Percentiles rank a stretch among this genome's conserved stretches.
Evolutionary conservation across 2,113 vertebrate species (phyloP).

Genomic region (Poicephalus meyeri): DNA sequence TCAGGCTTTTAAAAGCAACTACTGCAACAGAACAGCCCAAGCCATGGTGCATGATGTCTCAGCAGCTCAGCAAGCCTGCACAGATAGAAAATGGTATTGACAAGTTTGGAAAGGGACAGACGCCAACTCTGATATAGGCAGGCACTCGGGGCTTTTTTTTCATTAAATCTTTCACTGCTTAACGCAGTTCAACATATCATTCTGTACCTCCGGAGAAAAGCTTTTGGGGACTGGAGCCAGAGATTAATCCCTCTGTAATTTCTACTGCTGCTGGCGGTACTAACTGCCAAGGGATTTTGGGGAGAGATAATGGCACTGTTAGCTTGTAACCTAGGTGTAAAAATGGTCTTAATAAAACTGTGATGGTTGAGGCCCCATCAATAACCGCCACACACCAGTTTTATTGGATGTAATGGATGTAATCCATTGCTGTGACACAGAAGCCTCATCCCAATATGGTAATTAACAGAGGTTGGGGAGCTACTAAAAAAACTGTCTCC

Average conservation of each 20-base stretch:
- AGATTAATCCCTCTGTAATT: slow-evolving; percentile 77
- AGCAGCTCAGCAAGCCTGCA: slow-evolving; percentile 8
- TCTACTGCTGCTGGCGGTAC: slow-evolving; percentile 61
- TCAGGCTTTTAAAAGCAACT: slow-evolving; percentile 68
- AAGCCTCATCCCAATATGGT: neutral
- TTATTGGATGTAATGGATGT: slow-evolving; percentile 59
- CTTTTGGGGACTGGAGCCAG: slow-evolving; percentile 53
- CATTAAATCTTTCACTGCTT: slow-evolving; percentile 70
- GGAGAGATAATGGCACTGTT: slow-evolving; percentile 67
- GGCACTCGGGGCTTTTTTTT: slow-evolving; percentile 67
- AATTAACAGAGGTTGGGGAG: slow-evolving; percentile 58
- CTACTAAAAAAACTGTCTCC: slow-evolving; percentile 49
- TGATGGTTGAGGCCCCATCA: slow-evolving; percentile 46
- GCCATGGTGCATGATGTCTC: slow-evolving; percentile 52
- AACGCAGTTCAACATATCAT: slow-evolving; percentile 66
- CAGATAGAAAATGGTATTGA: slow-evolving; percentile 57
- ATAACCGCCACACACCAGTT: slow-evolving; percentile 60
- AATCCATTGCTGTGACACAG: slow-evolving; percentile 54
- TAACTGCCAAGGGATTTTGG: slow-evolving; percentile 67
- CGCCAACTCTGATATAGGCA: neutral
- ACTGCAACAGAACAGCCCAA: slow-evolving; percentile 17
- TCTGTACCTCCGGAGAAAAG: slow-evolving; percentile 40
- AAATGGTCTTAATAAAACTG: slow-evolving; percentile 75
- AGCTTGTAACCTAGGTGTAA: slow-evolving; percentile 62
- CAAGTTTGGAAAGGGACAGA: slow-evolving; percentile 61